phyloP scores from a whole-genome alignment of 1,140 invertebrate species.

The Latrodectus geometricus region DNA sequence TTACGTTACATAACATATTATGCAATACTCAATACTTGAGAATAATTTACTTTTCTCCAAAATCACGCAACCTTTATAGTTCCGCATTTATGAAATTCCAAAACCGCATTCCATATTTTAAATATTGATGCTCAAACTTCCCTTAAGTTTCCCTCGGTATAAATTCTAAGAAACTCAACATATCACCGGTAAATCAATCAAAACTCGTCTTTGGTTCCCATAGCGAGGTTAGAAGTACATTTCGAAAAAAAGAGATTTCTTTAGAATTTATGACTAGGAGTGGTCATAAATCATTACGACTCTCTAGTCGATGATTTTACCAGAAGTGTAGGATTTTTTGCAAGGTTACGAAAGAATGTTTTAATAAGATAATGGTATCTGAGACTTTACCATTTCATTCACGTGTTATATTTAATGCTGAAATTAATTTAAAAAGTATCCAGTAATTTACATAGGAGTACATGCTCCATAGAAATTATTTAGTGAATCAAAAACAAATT shows the following conservation, averaged over 20 bases:
- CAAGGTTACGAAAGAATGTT: not conserved
- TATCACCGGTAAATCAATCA: constrained; percentile 34
- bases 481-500: too few species aligned
- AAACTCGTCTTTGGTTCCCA: constrained; percentile 11
- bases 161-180: constrained; percentile 8
- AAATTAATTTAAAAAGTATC: too few species aligned
- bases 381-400: not conserved
- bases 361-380: constrained; percentile 41
- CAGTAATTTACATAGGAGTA: too few species aligned
- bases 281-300: constrained; percentile 48
- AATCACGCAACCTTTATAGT: too few species aligned
- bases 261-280: constrained; percentile 36
- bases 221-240: not conserved
- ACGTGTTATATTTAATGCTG: not conserved
- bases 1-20: too few species aligned
- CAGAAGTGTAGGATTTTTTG: not conserved
- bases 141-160: not conserved
- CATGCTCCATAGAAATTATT: too few species aligned
- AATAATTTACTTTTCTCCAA: too few species aligned
- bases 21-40: too few species aligned
- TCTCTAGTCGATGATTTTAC: not conserved
- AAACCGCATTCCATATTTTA: not conserved
- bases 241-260: constrained; percentile 26
- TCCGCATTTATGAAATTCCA: not conserved
- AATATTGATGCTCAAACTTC: not conserved